Evolutionary conservation across 2,113 vertebrate species (phyloP), one percentile per base, ranked within the genome.

Genomic region (Cichladusa arquata): DNA sequence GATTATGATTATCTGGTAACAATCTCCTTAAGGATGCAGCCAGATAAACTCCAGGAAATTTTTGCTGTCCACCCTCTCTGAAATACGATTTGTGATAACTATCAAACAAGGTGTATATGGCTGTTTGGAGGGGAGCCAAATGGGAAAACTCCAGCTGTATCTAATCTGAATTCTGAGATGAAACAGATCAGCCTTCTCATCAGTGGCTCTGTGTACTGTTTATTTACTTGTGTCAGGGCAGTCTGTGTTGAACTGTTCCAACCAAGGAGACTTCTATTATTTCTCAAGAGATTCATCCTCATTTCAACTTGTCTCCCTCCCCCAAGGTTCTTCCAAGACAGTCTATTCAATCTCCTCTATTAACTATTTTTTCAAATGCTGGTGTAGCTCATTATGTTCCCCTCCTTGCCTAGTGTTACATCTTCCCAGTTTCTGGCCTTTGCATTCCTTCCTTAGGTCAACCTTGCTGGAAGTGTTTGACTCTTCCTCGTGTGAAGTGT

Each of bases 51-150:
- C 58, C 85, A 91, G 85, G 65, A 76, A 91, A 61, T 78, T 70
- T 88, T 80, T 96, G 28, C 85, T 90, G 71, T 80, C 74, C 64
- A 71, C 60, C 58, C 45, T 89, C 42, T 88, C 67, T 92, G 81
- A 93, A 88, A 38, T 81, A 71, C 19, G 11, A 29, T 72, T 94
- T 74, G 29, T 1, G 7, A 47, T 89, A 91, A 48, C 51, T 81
- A 24, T 56, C 57, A 54, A 67, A 61, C 24, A 87, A 95, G 81
- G 88, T 91, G 40, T 65, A 15, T 34, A 8, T 56, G 54, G 45
- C 81, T 90, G 25, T 57, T 95, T 61, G 78, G 60, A 88, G 51
- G 33, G 25, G 54, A 73, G 70, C 6, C 0, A 8, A 86, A 16
- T 74, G 54, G 42, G 65, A 80, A 78, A 82, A 86, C 60, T 88